phyloP scores from a whole-genome alignment of 2,797 vertebrate genomes.

The Melanotaenia nigrans region DNA sequence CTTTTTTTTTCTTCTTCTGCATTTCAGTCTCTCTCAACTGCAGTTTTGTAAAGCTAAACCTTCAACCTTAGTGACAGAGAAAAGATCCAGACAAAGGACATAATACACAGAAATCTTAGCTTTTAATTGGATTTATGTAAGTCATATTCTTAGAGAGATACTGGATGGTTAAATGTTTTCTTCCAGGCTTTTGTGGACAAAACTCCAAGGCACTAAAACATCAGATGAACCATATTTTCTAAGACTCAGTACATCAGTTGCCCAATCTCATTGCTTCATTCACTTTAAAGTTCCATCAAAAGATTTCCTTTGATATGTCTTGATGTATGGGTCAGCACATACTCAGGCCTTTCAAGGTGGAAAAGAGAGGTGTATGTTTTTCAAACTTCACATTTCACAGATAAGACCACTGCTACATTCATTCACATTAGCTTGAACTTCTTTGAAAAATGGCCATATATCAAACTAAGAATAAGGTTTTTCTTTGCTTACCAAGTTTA shows the following conservation, averaged over 20 bases:
- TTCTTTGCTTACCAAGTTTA: constrained; percentile 16
- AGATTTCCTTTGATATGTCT: constrained; percentile 72
- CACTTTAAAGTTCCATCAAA: constrained; percentile 79
- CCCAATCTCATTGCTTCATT: constrained; percentile 69
- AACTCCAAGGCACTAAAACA: constrained; percentile 72
- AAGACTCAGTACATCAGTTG: constrained; percentile 66
- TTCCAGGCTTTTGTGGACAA: constrained; percentile 63
- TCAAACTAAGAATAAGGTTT: constrained; percentile 21
- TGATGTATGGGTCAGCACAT: constrained; percentile 72
- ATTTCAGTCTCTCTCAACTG: constrained; percentile 9
- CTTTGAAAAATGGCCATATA: constrained; percentile 55
- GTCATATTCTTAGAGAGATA: constrained; percentile 49
- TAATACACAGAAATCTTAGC: constrained; percentile 24
- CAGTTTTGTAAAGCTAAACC: constrained; percentile 30
- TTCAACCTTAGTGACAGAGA: constrained; percentile 26
- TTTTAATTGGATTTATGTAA: constrained; percentile 65
- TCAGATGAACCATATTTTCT: constrained; percentile 66
- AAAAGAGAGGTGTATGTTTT: constrained; percentile 71
- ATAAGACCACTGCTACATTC: constrained; percentile 54
- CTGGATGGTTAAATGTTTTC: constrained; percentile 43
- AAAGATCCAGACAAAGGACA: constrained; percentile 40
- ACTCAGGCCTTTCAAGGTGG: constrained; percentile 71
- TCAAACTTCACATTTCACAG: constrained; percentile 72
- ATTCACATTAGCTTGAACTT: constrained; percentile 67
- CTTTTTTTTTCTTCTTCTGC: constrained; percentile 7